Evolutionary conservation across 2,113 vertebrate genomes (phyloP).

Genomic region (Dolichallabes microphthalmus): DNA sequence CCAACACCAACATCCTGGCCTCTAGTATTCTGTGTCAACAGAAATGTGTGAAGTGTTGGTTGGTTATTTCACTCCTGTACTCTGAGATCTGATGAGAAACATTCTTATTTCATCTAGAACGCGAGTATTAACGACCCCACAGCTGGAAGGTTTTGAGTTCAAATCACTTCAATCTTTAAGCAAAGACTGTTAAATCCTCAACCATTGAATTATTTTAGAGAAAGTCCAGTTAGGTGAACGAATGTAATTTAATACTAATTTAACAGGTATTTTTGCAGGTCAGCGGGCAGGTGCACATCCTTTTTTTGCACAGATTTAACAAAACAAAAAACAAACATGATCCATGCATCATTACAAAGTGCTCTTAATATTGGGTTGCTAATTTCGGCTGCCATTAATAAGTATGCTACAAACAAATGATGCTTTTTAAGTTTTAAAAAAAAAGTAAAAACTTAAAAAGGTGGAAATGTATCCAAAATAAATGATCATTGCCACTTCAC

Average conservation of each 20-base stretch:
- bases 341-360: too few relatives aligned
- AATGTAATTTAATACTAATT: not conserved
- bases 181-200: not conserved
- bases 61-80: not conserved
- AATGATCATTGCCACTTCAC: too few relatives aligned
- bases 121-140: not conserved
- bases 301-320: too few relatives aligned
- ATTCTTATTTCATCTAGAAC: not conserved
- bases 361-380: too few relatives aligned
- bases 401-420: too few relatives aligned
- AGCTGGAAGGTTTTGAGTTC: not conserved
- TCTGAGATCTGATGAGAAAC: not conserved
- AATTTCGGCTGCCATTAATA: too few relatives aligned
- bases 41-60: not conserved
- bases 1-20: not conserved
- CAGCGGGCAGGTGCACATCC: too few relatives aligned
- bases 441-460: too few relatives aligned
- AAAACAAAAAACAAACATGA: too few relatives aligned
- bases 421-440: too few relatives aligned
- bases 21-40: not conserved
- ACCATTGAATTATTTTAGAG: not conserved
- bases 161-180: not conserved
- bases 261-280: not conserved
- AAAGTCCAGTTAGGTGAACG: not conserved
- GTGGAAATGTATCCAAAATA: too few relatives aligned